Evolutionary conservation across 1,140 invertebrate species (phyloP).

Genomic region (Galendromus occidentalis): DNA sequence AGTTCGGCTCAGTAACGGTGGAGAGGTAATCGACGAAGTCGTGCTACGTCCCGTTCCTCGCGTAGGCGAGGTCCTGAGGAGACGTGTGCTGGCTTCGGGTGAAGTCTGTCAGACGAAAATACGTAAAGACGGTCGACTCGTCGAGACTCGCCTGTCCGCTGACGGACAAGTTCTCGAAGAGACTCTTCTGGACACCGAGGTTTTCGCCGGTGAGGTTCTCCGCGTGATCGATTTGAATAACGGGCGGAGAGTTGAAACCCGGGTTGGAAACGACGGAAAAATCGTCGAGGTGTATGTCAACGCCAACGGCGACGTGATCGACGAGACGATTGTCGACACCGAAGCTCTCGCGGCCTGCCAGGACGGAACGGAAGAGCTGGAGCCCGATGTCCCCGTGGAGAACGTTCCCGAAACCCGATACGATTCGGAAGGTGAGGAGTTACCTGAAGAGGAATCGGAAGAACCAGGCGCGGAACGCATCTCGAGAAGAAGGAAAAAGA

Average conservation of each 20-base stretch:
- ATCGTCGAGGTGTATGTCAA: background rate
- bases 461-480: background rate
- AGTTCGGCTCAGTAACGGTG: background rate
- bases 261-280: background rate
- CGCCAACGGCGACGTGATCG: background rate
- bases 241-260: background rate
- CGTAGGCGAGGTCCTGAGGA: background rate
- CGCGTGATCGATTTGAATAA: background rate
- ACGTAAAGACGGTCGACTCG: background rate
- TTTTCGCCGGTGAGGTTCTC: background rate
- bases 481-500: background rate
- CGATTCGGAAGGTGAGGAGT: conserved; percentile 7
- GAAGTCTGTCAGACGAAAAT: background rate
- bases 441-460: background rate
- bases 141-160: background rate
- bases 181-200: background rate
- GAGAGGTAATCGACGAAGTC: background rate
- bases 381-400: background rate
- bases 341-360: background rate
- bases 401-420: background rate
- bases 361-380: background rate
- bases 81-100: background rate
- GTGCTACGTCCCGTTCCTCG: conserved; percentile 1
- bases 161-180: background rate
- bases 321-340: background rate